Base-by-base conservation (phyloP, 2,113 vertebrate genomes). In the Sinocyclocheilus rhinocerous region DNA sequence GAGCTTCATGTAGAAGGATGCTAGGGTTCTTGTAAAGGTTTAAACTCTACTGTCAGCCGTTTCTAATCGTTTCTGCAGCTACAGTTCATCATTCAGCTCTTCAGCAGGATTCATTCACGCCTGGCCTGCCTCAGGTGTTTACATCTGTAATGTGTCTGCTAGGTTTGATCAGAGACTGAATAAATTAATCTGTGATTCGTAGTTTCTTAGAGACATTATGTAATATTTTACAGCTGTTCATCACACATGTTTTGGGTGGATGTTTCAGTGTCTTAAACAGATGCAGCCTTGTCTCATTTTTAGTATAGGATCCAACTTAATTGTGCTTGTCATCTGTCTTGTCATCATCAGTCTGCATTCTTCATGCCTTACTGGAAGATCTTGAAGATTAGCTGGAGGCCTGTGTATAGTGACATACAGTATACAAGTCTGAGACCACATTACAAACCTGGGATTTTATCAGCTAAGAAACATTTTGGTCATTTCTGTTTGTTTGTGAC, bases 111-210 rank as follows among this genome's bases (percentile, higher is more conserved):
- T 26, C 57, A 63, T 80, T 79, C 57, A 16, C 24, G 77, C 16
- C 16, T 39, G 77, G 78, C 78, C 57, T 80, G n/a, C 33, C 20
- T 81, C 12, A 2, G 22, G 48, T 81, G 78, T 81, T 69, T 69
- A 82, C 61, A 69, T 82, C 24, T 82, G 15, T 65, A 11, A 29
- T 48, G 39, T 26, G n/a, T 65, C n/a, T 67, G 1, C 48, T 81
- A 20, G 33, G 39, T 50, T 50, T 67, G 22, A 48, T 69, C 55
- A 39, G 8, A 59, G 10, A 5, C 10, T 39, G 22, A 42, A 9
- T 13, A n/a, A 0, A n/a, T 12, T 24, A 15, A 39, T 42, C 7
- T 42, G 42, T 42, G 7, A 9, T 42, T 42, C 42, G 1, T 9
- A 42, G 45, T 45, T 12, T 50, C 12, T 4, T 77, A 5, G 4